Evolutionary conservation across 2,797 vertebrate species (phyloP).

Genomic region (Phalloptychus januarius): DNA sequence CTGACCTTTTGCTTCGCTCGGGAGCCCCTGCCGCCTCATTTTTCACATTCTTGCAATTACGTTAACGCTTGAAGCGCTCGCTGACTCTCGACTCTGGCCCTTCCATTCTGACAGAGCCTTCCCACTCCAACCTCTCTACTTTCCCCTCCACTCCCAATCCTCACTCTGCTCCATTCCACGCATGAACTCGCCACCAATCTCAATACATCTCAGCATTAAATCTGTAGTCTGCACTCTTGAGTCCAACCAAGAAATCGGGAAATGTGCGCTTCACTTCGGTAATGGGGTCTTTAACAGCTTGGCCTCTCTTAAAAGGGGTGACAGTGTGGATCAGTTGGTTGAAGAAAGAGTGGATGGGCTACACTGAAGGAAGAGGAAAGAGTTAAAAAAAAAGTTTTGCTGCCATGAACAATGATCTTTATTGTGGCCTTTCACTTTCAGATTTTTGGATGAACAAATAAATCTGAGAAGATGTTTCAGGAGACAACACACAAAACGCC

Average conservation of each 20-base stretch:
- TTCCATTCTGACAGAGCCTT: conserved; percentile 90
- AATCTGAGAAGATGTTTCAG: conserved; percentile 60
- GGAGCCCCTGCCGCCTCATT: conserved; percentile 96
- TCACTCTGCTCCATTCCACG: conserved; percentile 45
- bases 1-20: conserved; percentile 95
- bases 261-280: conserved; percentile 73
- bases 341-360: conserved; percentile 66
- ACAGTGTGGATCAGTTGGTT: conserved; percentile 72
- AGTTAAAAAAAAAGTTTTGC: conserved; percentile 50
- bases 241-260: conserved; percentile 68
- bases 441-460: conserved; percentile 72
- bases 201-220: conserved; percentile 76
- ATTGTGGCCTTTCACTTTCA: conserved; percentile 71
- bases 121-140: conserved; percentile 79
- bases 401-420: conserved; percentile 63
- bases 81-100: conserved; percentile 88
- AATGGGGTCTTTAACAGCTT: conserved; percentile 83
- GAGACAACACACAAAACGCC: conserved; percentile 24
- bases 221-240: conserved; percentile 69
- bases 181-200: conserved; percentile 71
- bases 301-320: conserved; percentile 82
- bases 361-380: conserved; percentile 31
- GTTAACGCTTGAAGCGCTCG: conserved; percentile 98
- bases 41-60: conserved; percentile 99
- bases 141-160: conserved; percentile 66